Percentiles rank a stretch among this genome's conserved stretches.
phyloP scores from a whole-genome alignment of 35 echinoderm and acorn worm species.

The Heliocidaris erythrogramma region DNA sequence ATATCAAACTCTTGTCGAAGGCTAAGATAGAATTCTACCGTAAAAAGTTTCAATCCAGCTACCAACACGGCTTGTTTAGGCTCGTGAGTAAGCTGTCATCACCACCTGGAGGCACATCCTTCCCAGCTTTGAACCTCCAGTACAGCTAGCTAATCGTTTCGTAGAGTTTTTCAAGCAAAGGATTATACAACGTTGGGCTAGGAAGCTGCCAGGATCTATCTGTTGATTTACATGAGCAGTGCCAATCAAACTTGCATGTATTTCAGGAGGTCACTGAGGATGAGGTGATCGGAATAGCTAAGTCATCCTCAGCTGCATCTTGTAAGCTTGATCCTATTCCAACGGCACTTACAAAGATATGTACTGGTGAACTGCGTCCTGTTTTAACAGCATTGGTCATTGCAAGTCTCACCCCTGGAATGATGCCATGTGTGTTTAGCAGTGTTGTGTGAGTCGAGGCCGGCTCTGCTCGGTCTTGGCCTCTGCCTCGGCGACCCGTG shows the following conservation, averaged over 20 bases:
- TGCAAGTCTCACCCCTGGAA: neutral
- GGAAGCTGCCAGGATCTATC: neutral
- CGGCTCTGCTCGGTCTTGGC: too few relatives aligned
- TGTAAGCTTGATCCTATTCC: neutral
- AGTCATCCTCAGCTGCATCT: neutral
- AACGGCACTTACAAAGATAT: neutral
- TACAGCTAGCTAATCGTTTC: neutral
- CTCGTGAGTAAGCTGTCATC: neutral
- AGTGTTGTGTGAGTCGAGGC: too few relatives aligned
- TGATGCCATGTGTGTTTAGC: neutral
- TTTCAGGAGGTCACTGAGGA: neutral
- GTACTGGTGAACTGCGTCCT: neutral
- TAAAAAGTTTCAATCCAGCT: neutral
- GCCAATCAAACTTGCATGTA: neutral
- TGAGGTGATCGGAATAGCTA: neutral
- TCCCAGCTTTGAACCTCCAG: neutral
- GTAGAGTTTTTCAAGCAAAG: neutral
- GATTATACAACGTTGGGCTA: neutral
- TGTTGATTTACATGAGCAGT: neutral
- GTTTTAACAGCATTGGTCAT: neutral
- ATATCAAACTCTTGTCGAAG: neutral
- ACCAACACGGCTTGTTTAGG: neutral
- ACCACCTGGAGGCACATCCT: neutral
- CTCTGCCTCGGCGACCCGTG: too few relatives aligned
- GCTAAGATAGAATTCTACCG: conserved; percentile 1